A percentile compares a stretch with the other conserved stretches of the same genome.
Evolutionary conservation across 2,113 vertebrate genomes (phyloP).

Genomic region (Cephalopholis sonnerati): DNA sequence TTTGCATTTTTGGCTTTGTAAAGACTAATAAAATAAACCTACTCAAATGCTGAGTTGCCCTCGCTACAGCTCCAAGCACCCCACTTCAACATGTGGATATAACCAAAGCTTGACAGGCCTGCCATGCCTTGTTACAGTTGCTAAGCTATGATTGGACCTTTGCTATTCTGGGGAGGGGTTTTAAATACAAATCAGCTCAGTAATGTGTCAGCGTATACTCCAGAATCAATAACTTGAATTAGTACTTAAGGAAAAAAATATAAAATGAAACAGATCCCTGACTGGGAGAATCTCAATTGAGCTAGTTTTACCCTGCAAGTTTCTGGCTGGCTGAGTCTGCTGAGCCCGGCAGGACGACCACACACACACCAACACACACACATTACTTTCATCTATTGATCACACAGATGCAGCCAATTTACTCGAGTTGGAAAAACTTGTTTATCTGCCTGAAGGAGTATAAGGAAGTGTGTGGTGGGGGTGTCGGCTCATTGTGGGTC

Average conservation of each 20-base stretch:
- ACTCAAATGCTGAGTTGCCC: not conserved
- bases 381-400: conserved; percentile 35
- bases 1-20: not conserved
- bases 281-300: conserved; percentile 15
- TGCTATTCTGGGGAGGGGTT: not conserved
- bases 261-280: conserved; percentile 7
- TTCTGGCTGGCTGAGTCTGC: conserved; percentile 47
- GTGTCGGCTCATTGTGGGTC: conserved; percentile 19
- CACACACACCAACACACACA: conserved; percentile 15
- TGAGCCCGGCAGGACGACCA: conserved; percentile 22
- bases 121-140: not conserved
- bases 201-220: conserved; percentile 9
- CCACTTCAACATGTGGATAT: not conserved
- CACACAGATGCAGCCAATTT: conserved; percentile 56
- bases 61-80: not conserved
- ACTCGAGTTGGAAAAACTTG: conserved; percentile 54
- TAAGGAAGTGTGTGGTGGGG: conserved; percentile 15
- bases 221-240: conserved; percentile 26
- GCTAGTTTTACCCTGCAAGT: conserved; percentile 2
- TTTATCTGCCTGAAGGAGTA: conserved; percentile 47
- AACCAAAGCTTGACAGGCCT: not conserved
- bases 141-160: not conserved
- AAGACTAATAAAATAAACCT: not conserved
- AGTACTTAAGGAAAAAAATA: not conserved
- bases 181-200: conserved; percentile 8